phyloP scores from a whole-genome alignment of 2,113 vertebrate genomes.

The Centropristis striata region DNA sequence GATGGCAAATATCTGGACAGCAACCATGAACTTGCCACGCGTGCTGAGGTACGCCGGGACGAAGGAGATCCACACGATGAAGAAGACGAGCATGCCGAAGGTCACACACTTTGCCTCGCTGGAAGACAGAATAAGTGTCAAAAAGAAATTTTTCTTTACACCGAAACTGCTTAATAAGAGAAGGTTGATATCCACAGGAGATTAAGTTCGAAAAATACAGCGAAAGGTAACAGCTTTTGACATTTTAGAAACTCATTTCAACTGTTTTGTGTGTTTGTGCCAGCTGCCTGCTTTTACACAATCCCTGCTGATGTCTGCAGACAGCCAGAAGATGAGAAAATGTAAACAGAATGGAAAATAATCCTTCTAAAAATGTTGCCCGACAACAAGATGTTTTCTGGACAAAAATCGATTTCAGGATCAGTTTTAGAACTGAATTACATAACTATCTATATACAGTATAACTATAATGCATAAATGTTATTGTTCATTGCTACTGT shows the following conservation, averaged over 20 bases:
- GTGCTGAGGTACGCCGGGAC: constrained; percentile 92
- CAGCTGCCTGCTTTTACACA: neutral
- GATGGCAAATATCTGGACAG: constrained; percentile 92
- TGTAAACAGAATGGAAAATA: neutral
- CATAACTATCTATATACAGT: no score
- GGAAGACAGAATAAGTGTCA: constrained; percentile 11
- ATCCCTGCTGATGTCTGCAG: neutral
- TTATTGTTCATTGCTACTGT: no score
- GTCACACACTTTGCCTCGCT: constrained; percentile 89
- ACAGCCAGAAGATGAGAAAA: neutral
- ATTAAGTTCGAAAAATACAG: neutral
- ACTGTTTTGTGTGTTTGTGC: neutral
- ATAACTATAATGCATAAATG: no score
- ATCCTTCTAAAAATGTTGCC: neutral
- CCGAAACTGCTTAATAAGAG: neutral
- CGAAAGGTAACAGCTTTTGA: neutral
- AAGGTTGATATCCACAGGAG: neutral
- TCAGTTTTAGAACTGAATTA: neutral
- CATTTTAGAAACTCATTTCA: neutral
- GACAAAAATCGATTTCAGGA: neutral
- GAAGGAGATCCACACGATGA: constrained; percentile 92
- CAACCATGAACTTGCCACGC: constrained; percentile 92
- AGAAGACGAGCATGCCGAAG: constrained; percentile 91
- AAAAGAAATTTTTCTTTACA: neutral
- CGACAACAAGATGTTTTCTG: no score